A percentile compares a stretch with the other conserved stretches of the same genome.
These are phyloP conservation scores for Drosophila setifemur DNA, from an alignment of 1,140 invertebrate species.

Conservation along the genomic window DNA sequence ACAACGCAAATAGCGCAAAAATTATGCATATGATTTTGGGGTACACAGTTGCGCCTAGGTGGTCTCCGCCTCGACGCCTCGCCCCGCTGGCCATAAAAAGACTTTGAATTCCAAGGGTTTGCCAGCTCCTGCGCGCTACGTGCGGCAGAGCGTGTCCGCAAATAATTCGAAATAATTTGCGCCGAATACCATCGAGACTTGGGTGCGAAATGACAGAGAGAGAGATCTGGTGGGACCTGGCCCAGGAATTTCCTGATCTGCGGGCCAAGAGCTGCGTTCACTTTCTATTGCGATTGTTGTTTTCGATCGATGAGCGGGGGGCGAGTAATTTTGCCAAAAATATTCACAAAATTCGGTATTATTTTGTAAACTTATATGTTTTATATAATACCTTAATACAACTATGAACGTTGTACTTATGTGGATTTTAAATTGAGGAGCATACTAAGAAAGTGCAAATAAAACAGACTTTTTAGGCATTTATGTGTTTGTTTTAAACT, in stretches of 20 bases:
- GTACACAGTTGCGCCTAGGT: slow-evolving; percentile 57
- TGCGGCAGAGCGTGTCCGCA: slow-evolving; percentile 59
- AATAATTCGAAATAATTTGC: slow-evolving; percentile 19
- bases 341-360: no score
- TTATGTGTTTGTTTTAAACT: no score
- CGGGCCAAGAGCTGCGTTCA: slow-evolving; percentile 8
- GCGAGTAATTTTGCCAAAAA: no score
- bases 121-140: slow-evolving; percentile 23
- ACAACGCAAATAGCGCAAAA: slow-evolving; percentile 47
- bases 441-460: no score
- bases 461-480: no score
- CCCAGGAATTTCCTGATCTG: no score
- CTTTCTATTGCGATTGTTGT: slow-evolving; percentile 27
- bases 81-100: background rate
- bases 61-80: slow-evolving; percentile 6
- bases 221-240: no score
- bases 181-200: slow-evolving; percentile 6
- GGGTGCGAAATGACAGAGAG: slow-evolving; percentile 7
- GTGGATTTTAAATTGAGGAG: no score
- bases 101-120: slow-evolving; percentile 58
- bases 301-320: slow-evolving; percentile 8
- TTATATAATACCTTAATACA: no score
- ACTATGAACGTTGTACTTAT: no score
- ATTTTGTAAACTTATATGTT: no score
- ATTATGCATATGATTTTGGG: slow-evolving; percentile 65